A percentile compares a stretch with the other conserved stretches of the same genome.
Evolutionary conservation across 2,797 vertebrate genomes (phyloP).

Genomic region (Discoglossus pictus): DNA sequence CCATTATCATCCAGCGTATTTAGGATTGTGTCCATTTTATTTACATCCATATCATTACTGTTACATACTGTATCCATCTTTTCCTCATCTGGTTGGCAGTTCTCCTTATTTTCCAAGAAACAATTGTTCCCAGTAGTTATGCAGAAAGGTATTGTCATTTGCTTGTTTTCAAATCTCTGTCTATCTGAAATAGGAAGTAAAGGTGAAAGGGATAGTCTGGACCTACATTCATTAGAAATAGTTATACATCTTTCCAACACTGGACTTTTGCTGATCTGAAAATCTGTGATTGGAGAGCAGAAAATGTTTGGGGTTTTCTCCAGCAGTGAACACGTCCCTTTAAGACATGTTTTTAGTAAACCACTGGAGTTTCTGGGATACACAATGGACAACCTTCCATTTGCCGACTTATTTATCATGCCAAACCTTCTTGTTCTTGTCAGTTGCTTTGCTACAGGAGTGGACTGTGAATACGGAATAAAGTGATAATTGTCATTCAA

Average conservation of each 20-base stretch:
- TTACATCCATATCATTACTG: background rate
- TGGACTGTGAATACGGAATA: conserved; percentile 70
- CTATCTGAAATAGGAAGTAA: conserved; percentile 30
- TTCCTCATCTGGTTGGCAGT: background rate
- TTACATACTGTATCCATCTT: conserved; percentile 3
- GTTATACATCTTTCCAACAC: conserved; percentile 16
- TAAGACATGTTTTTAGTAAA: conserved; percentile 55
- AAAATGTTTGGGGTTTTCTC: background rate
- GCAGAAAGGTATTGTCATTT: background rate
- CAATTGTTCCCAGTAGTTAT: background rate
- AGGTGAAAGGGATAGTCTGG: conserved; percentile 42
- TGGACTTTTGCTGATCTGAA: conserved; percentile 20
- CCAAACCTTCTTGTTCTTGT: conserved; percentile 40
- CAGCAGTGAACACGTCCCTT: background rate
- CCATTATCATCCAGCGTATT: background rate
- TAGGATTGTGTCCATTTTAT: background rate
- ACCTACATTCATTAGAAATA: conserved; percentile 51
- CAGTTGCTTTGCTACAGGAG: conserved; percentile 62
- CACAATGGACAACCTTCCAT: conserved; percentile 52
- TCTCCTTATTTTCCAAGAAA: conserved; percentile 49
- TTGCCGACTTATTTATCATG: conserved; percentile 34
- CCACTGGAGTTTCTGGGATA: conserved; percentile 49
- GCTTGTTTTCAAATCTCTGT: background rate
- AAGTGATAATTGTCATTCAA: conserved; percentile 62
- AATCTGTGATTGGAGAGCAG: background rate